phyloP scores from a whole-genome alignment of 1,140 invertebrate genomes.

The Dreissena rostriformis region DNA sequence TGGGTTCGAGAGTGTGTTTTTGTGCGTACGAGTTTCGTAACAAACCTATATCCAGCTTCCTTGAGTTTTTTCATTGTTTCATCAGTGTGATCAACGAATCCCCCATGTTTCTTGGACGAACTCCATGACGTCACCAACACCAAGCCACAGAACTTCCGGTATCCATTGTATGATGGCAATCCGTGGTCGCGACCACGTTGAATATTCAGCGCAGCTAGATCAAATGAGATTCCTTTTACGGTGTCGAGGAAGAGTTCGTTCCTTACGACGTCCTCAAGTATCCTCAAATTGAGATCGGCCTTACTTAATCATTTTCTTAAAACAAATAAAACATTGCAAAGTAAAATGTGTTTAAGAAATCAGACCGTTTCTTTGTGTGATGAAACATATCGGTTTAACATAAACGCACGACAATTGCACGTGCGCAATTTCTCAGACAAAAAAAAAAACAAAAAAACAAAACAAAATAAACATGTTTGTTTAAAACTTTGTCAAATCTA shows the following conservation, averaged over 20 bases:
- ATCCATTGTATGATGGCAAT: conserved; percentile 87
- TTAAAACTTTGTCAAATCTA: too few relatives aligned
- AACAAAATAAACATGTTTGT: too few relatives aligned
- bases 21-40: background rate
- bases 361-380: background rate
- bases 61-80: background rate
- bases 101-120: too few relatives aligned
- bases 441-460: too few relatives aligned
- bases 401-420: background rate
- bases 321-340: background rate
- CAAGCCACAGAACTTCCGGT: conserved; percentile 42
- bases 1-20: too few relatives aligned
- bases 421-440: too few relatives aligned
- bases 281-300: background rate
- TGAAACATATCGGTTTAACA: background rate
- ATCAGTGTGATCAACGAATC: background rate
- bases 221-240: conserved; percentile 73
- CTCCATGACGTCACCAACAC: conserved; percentile 26
- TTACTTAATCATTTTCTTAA: background rate
- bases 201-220: conserved; percentile 92
- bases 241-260: conserved; percentile 13
- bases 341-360: background rate
- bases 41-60: conserved; percentile 12
- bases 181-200: conserved; percentile 95
- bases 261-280: conserved; percentile 23